A percentile compares a stretch with the other conserved stretches of the same genome.
Evolutionary conservation across 2,797 vertebrate species (phyloP).

Genomic region (Poliocrania exsul): DNA sequence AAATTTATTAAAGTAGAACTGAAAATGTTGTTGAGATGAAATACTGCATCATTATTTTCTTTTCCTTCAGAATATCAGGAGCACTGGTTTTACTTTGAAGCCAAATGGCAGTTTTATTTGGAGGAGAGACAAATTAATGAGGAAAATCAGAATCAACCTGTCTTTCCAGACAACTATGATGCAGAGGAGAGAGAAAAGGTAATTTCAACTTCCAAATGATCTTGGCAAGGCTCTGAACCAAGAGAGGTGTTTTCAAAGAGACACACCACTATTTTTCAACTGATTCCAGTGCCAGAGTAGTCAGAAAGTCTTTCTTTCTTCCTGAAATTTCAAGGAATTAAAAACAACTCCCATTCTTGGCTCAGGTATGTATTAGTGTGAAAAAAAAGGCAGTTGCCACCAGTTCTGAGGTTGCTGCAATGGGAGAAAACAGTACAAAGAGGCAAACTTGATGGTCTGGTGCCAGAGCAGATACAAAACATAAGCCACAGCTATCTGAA

Average conservation of each 20-base stretch:
- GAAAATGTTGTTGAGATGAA: not conserved
- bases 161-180: constrained; percentile 85
- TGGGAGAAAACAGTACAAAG: not conserved
- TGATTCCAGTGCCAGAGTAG: not conserved
- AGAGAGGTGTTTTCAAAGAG: not conserved
- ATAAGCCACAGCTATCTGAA: not conserved
- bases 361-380: not conserved
- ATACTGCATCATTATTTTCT: not conserved
- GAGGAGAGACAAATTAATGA: constrained; percentile 91
- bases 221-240: not conserved
- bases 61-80: constrained; percentile 91
- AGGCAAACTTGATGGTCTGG: not conserved
- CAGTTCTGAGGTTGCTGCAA: not conserved
- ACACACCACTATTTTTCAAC: not conserved
- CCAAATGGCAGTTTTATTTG: constrained; percentile 98
- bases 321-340: not conserved
- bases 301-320: not conserved
- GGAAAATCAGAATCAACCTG: constrained; percentile 84
- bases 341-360: not conserved
- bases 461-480: not conserved
- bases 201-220: not conserved
- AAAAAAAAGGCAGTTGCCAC: not conserved
- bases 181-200: constrained; percentile 93
- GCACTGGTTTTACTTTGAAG: constrained; percentile 98
- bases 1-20: not conserved